Evolutionary conservation across 2,113 vertebrate species (phyloP), one percentile per base, ranked within the genome.

Genomic region (Daboia siamensis): DNA sequence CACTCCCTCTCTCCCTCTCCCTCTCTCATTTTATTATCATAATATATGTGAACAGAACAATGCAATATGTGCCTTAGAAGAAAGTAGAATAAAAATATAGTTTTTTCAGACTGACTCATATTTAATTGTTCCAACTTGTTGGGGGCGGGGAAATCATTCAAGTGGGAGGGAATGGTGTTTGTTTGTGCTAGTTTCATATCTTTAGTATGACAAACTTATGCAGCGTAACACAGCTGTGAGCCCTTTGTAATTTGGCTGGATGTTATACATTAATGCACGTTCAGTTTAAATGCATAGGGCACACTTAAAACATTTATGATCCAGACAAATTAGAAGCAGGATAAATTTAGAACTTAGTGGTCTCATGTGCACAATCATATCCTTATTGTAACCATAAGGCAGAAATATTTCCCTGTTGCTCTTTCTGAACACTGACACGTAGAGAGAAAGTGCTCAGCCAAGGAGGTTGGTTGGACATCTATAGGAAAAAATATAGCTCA

Each of bases 371-470:
- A 93, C 91, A 33, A 13, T 95, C 91, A 93, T 0, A 3, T 93
- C 88, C 94, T 96, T 95, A 93, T 95, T 90, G 93, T 95, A 17
- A 0, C 92, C 93, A 94, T 88, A 91, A 96, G 96, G 95, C 94
- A 96, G 87, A 88, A 86, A 96, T 93, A 74, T 95, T 95, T 97
- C 95, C 92, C 94, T 96, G 96, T 96, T 97, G 95, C 96, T 95
- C 95, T 86, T 91, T 93, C 94, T 95, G 95, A 96, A 96, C 96
- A 94, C 3, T 92, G 92, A 96, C 93, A 96, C 94, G 94, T 96
- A 96, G 95, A 96, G 95, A 94, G 95, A 94, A 97, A 96, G 94
- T 95, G 95, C 95, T 95, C 96, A 95, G 93, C 52, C 93, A 92
- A 95, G 93, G 69, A 96, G 6, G 93, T 33, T 20, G 94, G 87